Base-by-base conservation (phyloP, 2,888 invertebrate species). In the Scaptomyza caliginosa region DNA sequence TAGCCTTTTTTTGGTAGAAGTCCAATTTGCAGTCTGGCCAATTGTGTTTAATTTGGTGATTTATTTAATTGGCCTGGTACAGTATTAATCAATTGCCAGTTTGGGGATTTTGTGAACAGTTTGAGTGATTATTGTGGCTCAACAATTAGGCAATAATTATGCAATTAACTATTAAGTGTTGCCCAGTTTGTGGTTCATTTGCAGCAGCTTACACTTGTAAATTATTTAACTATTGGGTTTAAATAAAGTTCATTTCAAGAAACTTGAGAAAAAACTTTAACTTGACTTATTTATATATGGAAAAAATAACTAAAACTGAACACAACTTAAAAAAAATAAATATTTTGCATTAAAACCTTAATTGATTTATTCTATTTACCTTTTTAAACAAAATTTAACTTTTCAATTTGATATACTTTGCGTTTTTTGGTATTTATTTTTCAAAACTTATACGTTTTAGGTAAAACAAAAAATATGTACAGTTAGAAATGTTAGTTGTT, bases 81-180 rank as follows among this genome's bases (percentile, higher is more conserved):
- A 42, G 54, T 77, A 80, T 81, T 81, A 81, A 87, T 81, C 65
- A 87, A 67, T 65, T 62, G 57, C 52, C 46, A 62, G 54, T 56
- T 55, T 43, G 55, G 48, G 57, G 57, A 46, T 54, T 69, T 60
- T 45, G 45, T 30, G 17, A 24, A 52, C 46, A 49, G 7, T 38
- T 34, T 40, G 52, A 46, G 38, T 58, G 52, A 66, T 70, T 55
- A 50, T 30, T 60, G 21, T 19, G 30, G 32, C 42, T 38, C 28
- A 54, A 40, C 54, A 66, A 49, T 57, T 74, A 13, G 56, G 7
- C 75, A 68, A 59, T 74, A 70, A 64, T 63, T 71, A 49, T 45
- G 58, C 60, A 69, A 64, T 70, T 63, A 51, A 54, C n/a, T n/a
- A 63, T 60, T 52, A 17, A 26, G 10, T 34, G 19, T 6, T 23